Evolutionary conservation across 2,888 invertebrate species (phyloP).

Genomic region (Troides helena): DNA sequence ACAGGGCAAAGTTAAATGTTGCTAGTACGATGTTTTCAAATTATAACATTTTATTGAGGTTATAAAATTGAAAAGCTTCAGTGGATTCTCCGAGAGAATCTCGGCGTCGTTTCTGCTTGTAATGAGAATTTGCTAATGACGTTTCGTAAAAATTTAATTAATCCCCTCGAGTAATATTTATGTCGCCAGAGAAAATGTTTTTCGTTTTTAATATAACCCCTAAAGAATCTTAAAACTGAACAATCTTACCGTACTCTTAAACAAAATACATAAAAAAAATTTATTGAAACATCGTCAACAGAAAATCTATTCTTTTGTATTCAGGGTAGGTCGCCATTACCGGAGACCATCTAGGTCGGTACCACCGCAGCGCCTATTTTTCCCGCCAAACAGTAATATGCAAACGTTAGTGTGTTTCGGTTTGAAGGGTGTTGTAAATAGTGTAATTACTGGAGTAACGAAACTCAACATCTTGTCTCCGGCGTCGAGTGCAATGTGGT

Average conservation of each 20-base stretch:
- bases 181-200: background rate
- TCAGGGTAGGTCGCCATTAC: too few species aligned
- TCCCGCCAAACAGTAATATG: too few species aligned
- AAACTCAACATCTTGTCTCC: too few species aligned
- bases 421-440: too few species aligned
- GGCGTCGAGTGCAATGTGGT: too few species aligned
- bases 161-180: background rate
- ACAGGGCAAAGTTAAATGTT: constrained; percentile 1
- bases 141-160: constrained; percentile 6
- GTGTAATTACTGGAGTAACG: too few species aligned
- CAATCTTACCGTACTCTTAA: background rate
- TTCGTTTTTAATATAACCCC: background rate
- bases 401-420: too few species aligned
- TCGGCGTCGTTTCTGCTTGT: background rate
- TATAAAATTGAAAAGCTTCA: constrained; percentile 4
- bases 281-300: background rate
- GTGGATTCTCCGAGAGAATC: background rate
- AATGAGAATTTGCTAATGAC: constrained; percentile 7
- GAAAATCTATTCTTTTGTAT: too few species aligned
- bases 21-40: background rate
- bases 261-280: background rate
- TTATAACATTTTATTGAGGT: constrained; percentile 1
- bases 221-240: background rate
- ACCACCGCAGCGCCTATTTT: too few species aligned
- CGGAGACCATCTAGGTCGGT: too few species aligned